Evolutionary conservation across 2,113 vertebrate genomes (phyloP), one percentile per base, ranked within the genome.

Genomic region (Lepus timidus): DNA sequence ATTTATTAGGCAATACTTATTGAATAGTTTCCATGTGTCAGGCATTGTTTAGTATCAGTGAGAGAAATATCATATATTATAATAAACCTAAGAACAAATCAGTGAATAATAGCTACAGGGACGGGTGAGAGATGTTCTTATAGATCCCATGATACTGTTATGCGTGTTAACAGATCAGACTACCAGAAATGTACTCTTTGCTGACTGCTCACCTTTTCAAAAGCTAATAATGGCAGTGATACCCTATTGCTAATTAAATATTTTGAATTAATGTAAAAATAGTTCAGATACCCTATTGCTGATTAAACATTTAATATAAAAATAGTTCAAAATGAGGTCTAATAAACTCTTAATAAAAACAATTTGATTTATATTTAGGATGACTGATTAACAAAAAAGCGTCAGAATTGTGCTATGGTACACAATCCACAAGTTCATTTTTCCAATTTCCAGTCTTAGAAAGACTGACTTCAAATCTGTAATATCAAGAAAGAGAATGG

Each of bases 401-500:
- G 29, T 52, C 49, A 73, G 19, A 88, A 36, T 68, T 80, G 78
- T 81, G 9, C 2, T 78, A 51, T 17, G 25, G 7, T 14, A 76
- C 4, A 68, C 0, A 51, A 67, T 62, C 81, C 9, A 85, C 27
- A 64, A n/a, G 19, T 33, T 19, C 44, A 44, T 61, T 17, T 85
- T 68, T 89, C 70, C 6, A 67, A 8, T 76, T 61, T 49, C n/a
- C 36, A 61, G 39, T 6, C 39, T 91, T 93, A 75, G 65, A 58
- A 44, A 44, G 44, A 85, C 88, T 36, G 16, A 76, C 81, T 96
- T 93, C 27, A 93, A 70, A 36, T 76, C 22, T 6, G 10, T 55
- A 65, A 16, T 86, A 33, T 95, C 64, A 92, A 80, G 51, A 93
- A 75, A 87, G 5, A 82, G 49, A 82, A 81, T 19, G 33, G 23